A percentile compares a stretch with the other conserved stretches of the same genome.
phyloP scores from a whole-genome alignment of 2,113 vertebrate genomes.

The Dolichallabes microphthalmus region DNA sequence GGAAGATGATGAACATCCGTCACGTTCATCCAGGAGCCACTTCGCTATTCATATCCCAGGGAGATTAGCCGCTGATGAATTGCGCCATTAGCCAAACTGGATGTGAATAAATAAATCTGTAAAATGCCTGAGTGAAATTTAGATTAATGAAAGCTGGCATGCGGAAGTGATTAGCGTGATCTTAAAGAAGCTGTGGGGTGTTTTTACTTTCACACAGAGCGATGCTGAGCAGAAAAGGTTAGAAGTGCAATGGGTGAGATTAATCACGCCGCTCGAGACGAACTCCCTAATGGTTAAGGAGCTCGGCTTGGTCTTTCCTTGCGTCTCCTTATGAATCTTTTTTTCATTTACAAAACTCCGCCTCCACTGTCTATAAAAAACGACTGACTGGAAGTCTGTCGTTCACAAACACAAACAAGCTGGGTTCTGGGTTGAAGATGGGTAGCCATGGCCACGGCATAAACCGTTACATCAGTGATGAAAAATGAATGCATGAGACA shows the following conservation, averaged over 20 bases:
- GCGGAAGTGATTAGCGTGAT: background rate
- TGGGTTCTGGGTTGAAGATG: background rate
- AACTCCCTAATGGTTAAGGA: background rate
- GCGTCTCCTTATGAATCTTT: too few relatives aligned
- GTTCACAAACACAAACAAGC: background rate
- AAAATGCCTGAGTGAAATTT: conserved; percentile 34
- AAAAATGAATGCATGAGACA: background rate
- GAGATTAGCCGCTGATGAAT: conserved; percentile 44
- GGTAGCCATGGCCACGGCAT: background rate
- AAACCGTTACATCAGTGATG: background rate
- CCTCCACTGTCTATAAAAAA: background rate
- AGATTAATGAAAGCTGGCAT: conserved; percentile 22
- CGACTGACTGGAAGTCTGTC: background rate
- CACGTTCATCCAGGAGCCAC: conserved; percentile 39
- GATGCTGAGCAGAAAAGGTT: background rate
- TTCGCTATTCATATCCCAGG: conserved; percentile 35
- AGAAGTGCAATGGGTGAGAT: background rate
- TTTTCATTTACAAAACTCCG: background rate
- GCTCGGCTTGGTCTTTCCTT: background rate
- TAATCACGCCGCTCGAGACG: background rate
- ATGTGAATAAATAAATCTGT: conserved; percentile 35
- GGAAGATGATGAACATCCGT: conserved; percentile 30
- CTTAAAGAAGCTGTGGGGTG: conserved; percentile 6
- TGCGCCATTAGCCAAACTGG: conserved; percentile 29
- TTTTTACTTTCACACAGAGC: background rate